Base-by-base conservation (phyloP, 2,113 vertebrate species). In the Cygnus buccinator region DNA sequence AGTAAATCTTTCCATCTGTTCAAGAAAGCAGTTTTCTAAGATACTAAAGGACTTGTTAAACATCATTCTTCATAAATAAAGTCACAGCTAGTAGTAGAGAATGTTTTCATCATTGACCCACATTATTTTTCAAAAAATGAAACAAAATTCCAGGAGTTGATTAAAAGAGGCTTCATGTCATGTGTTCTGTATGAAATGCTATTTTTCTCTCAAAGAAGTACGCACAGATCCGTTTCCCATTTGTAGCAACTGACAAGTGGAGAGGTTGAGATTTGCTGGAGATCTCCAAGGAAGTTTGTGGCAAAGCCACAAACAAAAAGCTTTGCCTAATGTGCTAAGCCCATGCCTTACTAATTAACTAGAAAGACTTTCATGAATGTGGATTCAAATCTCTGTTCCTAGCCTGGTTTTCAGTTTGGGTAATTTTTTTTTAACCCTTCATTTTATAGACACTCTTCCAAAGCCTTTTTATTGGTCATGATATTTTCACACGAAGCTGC, bases 301-400 rank as follows among this genome's bases (percentile, higher is more conserved):
- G 41, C 62, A 85, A 78, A 94, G 50, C 29, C 59, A 73, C 63
- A 84, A 89, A 87, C 76, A 73, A 94, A 92, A 94, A 39, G 35
- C 71, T 73, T 79, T 77, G 29, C 91, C 58, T 48, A 76, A 75
- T 91, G 29, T 73, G 22, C 66, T 82, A 29, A 59, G 10, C 25
- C n/a, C 44, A 37, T 86, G 57, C n/a, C 10, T 90, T 84, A 35
- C 17, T 71, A 88, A 81, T 75, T 81, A 87, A 61, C 21, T 54
- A 61, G 35, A 65, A 86, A 72, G 75, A 33, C 33, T 80, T 94
- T 70, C 31, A 35, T 57, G 77, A 52, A 87, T 91, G 29, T 73
- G n/a, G 28, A 13, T 93, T 87, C 7, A 82, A 82, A 50, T 87
- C 44, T 89, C 31, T 79, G 16, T 78, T 79, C 8, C 50, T 79